Percentiles rank a stretch among this genome's conserved stretches.
Conservation (phyloP, 2,113 vertebrate genomes). For the Furnarius figulus region DNA sequence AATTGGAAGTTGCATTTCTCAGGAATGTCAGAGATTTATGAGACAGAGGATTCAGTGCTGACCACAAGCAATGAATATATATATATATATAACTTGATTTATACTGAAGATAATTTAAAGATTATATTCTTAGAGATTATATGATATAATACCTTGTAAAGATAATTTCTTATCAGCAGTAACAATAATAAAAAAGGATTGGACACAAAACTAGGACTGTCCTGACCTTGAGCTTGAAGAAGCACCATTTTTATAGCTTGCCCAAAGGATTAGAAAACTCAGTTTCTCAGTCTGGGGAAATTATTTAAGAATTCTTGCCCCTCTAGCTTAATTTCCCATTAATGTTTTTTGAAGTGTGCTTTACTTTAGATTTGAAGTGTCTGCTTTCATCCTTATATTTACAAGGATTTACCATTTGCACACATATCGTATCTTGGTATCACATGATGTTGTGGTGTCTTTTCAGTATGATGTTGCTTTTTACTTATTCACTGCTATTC, state of each 20-base stretch:
- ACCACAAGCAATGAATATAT: background rate
- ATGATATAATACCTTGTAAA: background rate
- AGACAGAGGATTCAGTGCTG: background rate
- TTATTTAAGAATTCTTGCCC: background rate
- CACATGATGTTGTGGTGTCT: background rate
- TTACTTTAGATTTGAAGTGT: background rate
- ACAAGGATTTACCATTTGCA: background rate
- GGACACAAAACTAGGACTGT: background rate
- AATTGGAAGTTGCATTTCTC: background rate
- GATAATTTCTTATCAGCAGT: background rate
- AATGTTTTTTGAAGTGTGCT: background rate
- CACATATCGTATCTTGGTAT: background rate
- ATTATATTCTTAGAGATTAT: background rate
- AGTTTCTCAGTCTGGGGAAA: background rate
- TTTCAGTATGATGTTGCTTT: background rate
- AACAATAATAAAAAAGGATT: background rate
- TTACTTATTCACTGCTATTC: background rate
- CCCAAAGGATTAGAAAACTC: background rate
- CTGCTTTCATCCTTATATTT: background rate
- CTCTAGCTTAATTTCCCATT: background rate
- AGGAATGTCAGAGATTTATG: background rate
- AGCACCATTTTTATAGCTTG: background rate
- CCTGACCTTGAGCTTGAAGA: background rate
- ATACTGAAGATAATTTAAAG: background rate
- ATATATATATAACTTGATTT: background rate